Base-by-base conservation (phyloP, 2,113 vertebrate genomes). In the Elachura formosa region DNA sequence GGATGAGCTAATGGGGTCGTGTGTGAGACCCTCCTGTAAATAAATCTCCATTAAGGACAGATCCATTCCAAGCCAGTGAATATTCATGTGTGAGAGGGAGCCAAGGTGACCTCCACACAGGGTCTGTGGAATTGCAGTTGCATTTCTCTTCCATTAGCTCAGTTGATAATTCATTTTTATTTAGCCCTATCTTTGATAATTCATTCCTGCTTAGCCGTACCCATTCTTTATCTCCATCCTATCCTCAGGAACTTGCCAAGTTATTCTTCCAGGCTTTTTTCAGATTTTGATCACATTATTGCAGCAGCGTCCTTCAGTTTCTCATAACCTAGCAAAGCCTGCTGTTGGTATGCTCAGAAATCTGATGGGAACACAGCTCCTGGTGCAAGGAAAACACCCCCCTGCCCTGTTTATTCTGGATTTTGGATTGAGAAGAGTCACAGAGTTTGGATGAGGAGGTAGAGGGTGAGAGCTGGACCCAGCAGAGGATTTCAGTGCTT, bases 111-210 rank as follows among this genome's bases (percentile, higher is more conserved):
- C 96, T 96, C 79, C 80, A 14, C 20, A 3, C 28, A 31, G 88
- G 78, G 82, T 96, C 80, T 77, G 0, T 92, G 86, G 14, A 90
- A 43, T 16, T 72, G 88, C 74, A 84, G 71, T 55, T 93, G 84
- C 61, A 79, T 89, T 58, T 85, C 64, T 79, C 74, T 92, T 90
- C 67, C 77, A 84, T 93, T 93, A 95, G 66, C 82, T 85, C 40
- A 29, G 81, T 72, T 88, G 88, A 96, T 91, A 94, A 94, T 89
- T 92, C 79, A 62, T 93, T 96, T 95, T 96, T 92, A 96, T 93
- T 90, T 93, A 92, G 66, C 82, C 26, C 11, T 72, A 81, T 81
- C 52, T 77, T 93, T 81, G 76, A 73, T 90, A 94, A 90, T 77
- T 95, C 88, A 72, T 78, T 79, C 85, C 78, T 72, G 45, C 92